Percentiles rank a stretch among this genome's conserved stretches.
phyloP scores from a whole-genome alignment of 2,888 invertebrate genomes.

The Aporophyla nigra region DNA sequence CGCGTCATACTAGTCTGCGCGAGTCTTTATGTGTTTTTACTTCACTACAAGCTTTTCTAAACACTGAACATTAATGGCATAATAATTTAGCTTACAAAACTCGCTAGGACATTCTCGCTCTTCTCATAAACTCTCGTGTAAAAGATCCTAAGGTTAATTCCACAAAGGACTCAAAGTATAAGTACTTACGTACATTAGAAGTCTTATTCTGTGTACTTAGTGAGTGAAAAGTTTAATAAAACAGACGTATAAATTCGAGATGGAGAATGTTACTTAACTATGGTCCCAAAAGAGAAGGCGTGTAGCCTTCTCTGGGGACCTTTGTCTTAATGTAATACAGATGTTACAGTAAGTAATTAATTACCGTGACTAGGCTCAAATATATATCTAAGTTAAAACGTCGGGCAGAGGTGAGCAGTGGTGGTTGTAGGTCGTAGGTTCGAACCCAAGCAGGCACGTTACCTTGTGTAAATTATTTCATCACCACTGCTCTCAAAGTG shows the following conservation, averaged over 20 bases:
- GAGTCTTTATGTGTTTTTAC: too few relatives aligned
- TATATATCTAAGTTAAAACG: not conserved
- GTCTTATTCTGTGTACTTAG: not conserved
- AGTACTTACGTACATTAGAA: conserved; percentile 19
- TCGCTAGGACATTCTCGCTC: not conserved
- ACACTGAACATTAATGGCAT: not conserved
- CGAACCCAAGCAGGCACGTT: too few relatives aligned
- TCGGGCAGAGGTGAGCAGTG: too few relatives aligned
- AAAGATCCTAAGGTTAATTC: not conserved
- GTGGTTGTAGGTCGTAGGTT: too few relatives aligned
- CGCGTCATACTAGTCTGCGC: too few relatives aligned
- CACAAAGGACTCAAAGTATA: conserved; percentile 16
- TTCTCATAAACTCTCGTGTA: not conserved
- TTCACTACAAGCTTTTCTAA: too few relatives aligned
- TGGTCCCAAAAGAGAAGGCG: not conserved
- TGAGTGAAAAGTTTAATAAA: conserved; percentile 49
- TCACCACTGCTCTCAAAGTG: too few relatives aligned
- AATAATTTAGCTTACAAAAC: not conserved
- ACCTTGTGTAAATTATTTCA: too few relatives aligned
- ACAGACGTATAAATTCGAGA: conserved; percentile 9
- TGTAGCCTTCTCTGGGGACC: conserved; percentile 15
- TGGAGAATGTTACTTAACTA: conserved; percentile 1
- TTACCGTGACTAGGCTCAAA: not conserved
- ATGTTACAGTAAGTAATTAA: conserved; percentile 14
- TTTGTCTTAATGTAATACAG: conserved; percentile 1